A percentile compares a stretch with the other conserved stretches of the same genome.
phyloP scores from a whole-genome alignment of 1,140 invertebrate species.

The Hylyphantes graminicola region DNA sequence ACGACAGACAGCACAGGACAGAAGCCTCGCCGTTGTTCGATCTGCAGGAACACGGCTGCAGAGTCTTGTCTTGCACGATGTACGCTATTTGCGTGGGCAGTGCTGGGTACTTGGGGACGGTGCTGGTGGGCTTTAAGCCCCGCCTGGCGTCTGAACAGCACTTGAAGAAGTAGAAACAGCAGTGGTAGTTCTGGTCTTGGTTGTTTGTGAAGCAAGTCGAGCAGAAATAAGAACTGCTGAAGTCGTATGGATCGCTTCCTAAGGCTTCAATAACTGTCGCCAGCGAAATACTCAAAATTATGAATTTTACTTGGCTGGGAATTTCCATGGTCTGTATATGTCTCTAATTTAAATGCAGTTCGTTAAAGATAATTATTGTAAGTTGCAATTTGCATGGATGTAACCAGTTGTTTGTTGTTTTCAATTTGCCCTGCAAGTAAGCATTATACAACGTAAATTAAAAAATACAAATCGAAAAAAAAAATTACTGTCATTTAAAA shows the following conservation, averaged over 20 bases:
- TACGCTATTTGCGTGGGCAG: constrained; percentile 25
- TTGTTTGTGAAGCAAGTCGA: constrained; percentile 50
- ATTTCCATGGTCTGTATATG: too few relatives aligned
- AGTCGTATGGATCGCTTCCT: constrained; percentile 22
- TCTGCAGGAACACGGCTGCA: constrained; percentile 8
- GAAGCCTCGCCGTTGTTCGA: not conserved
- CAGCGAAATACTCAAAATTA: not conserved
- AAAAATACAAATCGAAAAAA: too few relatives aligned
- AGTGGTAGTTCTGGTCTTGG: constrained; percentile 48
- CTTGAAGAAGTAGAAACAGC: constrained; percentile 48
- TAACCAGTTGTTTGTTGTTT: too few relatives aligned
- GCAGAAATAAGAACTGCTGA: constrained; percentile 34
- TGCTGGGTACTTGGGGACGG: not conserved
- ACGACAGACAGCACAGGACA: constrained; percentile 15
- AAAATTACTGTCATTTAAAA: too few relatives aligned
- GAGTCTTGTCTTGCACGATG: constrained; percentile 2
- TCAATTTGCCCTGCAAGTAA: too few relatives aligned
- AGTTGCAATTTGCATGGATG: too few relatives aligned
- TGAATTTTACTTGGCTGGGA: too few relatives aligned
- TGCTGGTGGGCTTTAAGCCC: constrained; percentile 25
- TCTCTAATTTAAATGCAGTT: too few relatives aligned
- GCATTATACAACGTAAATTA: too few relatives aligned
- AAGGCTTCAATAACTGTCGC: not conserved
- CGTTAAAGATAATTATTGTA: too few relatives aligned
- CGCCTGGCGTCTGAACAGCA: constrained; percentile 46